These are phyloP conservation scores for Psittacula cyanocephala DNA, from an alignment of 2,113 vertebrate genomes.

Conservation along the genomic window DNA sequence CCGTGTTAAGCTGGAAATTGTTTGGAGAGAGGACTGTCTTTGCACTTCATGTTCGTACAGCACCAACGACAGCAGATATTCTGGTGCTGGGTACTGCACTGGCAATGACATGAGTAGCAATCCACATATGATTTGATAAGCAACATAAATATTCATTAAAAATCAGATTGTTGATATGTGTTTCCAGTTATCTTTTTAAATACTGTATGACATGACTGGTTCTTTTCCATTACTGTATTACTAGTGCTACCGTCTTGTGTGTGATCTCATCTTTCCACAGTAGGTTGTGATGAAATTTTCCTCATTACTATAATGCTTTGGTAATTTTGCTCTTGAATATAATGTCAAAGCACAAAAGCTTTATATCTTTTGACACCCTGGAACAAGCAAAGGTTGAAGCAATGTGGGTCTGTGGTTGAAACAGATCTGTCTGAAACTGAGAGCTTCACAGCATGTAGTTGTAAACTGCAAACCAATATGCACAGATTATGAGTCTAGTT, in stretches of 20 bases:
- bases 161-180: background rate
- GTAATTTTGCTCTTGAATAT: background rate
- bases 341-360: background rate
- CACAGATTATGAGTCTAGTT: background rate
- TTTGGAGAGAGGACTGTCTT: background rate
- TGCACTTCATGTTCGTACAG: background rate
- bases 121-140: background rate
- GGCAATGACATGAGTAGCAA: background rate
- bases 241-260: background rate
- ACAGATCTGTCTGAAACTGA: background rate
- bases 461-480: background rate
- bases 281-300: background rate
- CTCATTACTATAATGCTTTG: background rate
- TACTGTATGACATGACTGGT: background rate
- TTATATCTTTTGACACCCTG: background rate
- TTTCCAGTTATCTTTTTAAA: background rate
- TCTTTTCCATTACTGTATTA: background rate
- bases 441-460: background rate
- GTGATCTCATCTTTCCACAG: background rate
- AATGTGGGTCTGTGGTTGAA: background rate
- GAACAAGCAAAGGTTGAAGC: background rate
- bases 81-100: background rate
- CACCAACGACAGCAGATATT: background rate
- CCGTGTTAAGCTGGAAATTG: background rate
- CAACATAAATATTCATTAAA: background rate